Percentiles rank a stretch among this genome's conserved stretches.
Conservation (phyloP, 2,888 invertebrate genomes). For the Drosophila buzzatii region DNA sequence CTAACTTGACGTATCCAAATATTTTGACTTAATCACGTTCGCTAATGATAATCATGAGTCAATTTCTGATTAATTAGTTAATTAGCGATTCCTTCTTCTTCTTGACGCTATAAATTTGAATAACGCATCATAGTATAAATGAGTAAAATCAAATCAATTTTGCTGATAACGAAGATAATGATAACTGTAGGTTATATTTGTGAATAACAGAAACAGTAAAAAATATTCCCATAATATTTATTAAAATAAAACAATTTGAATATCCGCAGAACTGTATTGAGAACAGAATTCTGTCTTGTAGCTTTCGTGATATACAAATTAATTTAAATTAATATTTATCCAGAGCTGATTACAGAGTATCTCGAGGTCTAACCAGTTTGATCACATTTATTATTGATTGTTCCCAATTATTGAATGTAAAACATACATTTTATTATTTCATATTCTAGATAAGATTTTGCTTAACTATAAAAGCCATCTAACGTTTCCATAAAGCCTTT, state of each 20-base stretch:
- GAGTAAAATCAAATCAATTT: not conserved
- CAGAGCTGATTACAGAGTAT: not conserved
- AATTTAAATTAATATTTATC: not conserved
- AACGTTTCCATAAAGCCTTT: not conserved
- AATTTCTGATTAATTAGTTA: conserved; percentile 1
- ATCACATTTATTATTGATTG: too few relatives aligned
- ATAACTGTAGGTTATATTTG: not conserved
- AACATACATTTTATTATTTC: not conserved
- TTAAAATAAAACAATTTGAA: not conserved
- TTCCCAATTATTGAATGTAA: not conserved
- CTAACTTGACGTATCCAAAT: too few relatives aligned
- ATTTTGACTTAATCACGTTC: not conserved
- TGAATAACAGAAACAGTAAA: not conserved
- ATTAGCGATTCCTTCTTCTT: not conserved
- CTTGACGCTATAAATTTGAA: not conserved
- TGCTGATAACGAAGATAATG: not conserved
- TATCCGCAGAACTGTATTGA: not conserved
- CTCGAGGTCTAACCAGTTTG: not conserved
- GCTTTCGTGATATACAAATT: not conserved
- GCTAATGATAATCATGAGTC: not conserved
- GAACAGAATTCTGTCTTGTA: fast-evolving
- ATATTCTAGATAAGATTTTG: not conserved
- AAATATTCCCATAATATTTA: too few relatives aligned
- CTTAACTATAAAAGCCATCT: conserved; percentile 30
- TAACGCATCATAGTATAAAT: not conserved